Evolutionary conservation across 2,113 vertebrate genomes (phyloP).

Genomic region (Eudorcas thomsonii): DNA sequence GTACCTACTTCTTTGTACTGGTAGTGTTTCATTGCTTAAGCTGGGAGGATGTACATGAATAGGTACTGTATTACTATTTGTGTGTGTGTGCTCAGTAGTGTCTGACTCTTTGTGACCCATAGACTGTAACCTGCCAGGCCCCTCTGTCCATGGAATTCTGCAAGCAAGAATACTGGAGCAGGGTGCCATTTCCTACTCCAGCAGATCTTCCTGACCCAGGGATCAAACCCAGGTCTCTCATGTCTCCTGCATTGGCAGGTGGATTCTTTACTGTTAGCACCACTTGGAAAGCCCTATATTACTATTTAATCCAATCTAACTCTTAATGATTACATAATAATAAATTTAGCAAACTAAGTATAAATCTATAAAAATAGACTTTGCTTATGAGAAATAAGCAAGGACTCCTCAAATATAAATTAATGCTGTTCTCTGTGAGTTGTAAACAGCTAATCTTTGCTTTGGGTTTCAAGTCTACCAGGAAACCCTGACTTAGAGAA

Average conservation of each 20-base stretch:
- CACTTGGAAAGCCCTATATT: background rate
- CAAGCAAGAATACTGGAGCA: background rate
- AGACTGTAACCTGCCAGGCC: background rate
- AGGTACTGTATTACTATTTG: background rate
- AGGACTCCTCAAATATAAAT: background rate
- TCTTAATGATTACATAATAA: background rate
- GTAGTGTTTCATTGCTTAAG: background rate
- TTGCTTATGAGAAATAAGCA: background rate
- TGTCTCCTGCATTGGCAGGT: background rate
- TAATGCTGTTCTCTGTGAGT: background rate
- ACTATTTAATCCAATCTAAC: background rate
- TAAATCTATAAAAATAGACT: background rate
- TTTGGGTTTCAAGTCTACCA: background rate
- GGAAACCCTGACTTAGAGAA: background rate
- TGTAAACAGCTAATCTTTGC: background rate
- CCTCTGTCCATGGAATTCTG: background rate
- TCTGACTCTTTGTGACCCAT: background rate
- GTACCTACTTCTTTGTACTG: background rate
- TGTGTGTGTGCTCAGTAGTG: background rate
- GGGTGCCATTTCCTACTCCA: background rate
- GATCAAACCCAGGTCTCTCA: background rate
- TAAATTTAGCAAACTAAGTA: background rate
- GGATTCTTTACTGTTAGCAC: background rate
- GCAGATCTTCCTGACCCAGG: background rate
- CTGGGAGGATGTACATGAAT: background rate